Base-by-base conservation (phyloP, 2,797 vertebrate genomes). In the Garrulus glandarius region DNA sequence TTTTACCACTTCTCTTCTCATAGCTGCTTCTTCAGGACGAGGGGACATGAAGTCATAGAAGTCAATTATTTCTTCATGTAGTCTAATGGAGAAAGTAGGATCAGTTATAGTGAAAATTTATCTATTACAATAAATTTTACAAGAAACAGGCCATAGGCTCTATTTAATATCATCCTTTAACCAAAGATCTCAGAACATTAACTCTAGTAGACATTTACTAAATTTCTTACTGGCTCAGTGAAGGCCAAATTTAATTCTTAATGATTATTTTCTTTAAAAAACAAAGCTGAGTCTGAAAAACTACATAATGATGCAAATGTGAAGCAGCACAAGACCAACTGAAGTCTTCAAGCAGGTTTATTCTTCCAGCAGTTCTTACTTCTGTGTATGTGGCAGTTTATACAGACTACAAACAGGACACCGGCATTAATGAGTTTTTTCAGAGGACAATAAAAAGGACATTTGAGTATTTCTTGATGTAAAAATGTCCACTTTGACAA, bases 21-120 rank as follows among this genome's bases (percentile, higher is more conserved):
- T 99, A 63, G 99, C 98, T 87, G 99, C 99, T 98, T 99, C 99
- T 97, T 99, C 99, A 18, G 98, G 98, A 95, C 99, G 98, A 85
- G 99, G 99, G 68, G 99, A 99, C 99, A 99, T 99, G 98, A 99
- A 99, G 97, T 99, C 99, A 97, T 99, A 99, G 97, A 99, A 99
- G 95, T 99, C 99, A 95, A 99, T 98, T 97, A 99, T 99, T 98
- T 99, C 99, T 97, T 99, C 99, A 53, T 99, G 99, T 32, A 99
- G 98, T 80, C 99, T 99, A 97, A 68, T 86, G 67, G 52, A 94
- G 71, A 81, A 88, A 82, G 41, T 4, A 86, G 18, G 1, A 82
- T 57, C 30, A 87, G 36, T 20, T 43, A n/a, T 5, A 70, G 52
- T 29, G 30, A 77, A 4, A 13, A 71, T 41, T 44, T 52, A 50